Evolutionary conservation across 2,888 invertebrate species (phyloP), one percentile per base, ranked within the genome.

Genomic region (Sminthurides aquaticus): DNA sequence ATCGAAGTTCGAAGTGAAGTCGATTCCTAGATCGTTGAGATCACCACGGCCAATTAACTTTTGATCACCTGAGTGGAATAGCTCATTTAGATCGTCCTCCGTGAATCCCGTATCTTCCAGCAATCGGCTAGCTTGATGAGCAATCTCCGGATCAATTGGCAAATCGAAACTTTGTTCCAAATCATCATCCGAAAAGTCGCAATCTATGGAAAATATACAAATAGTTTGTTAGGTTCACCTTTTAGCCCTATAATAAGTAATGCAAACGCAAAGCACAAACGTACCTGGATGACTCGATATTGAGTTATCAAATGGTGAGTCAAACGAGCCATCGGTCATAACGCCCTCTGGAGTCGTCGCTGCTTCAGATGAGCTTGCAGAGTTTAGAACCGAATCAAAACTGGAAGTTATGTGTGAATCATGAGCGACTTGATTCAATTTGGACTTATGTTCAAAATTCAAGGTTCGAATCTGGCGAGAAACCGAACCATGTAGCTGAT

Each of bases 11-110:
- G 67, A 62, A 22, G 54, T 58, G 28, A 71, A 71, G 34, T 71
- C 71, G 55, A 71, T 68, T n/a, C 74, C 73, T n/a, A 74, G 65
- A 57, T 74, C 72, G 20, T 66, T 63, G n/a, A 73, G 62, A 66
- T 73, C 73, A 27, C 62, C 57, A 52, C 68, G 28, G 22, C 67
- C 68, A 34, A 67, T 61, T 49, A 72, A 67, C 48, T 71, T 70
- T 25, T 67, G 65, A 69, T 72, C 72, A 25, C 71, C 71, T 62
- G 73, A 89, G 76, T 86, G 84, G 79, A 89, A 90, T 62, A 90
- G 82, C 78, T 90, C 90, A 78, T 87, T 89, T 79, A 91, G 89
- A 76, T 89, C 89, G 78, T 89, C 89, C 67, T 88, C 87, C 68
- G 86, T 87, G 75, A 90, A 84, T 77, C 89, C 89, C 67, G 79